Base-by-base conservation (phyloP, 2,797 vertebrate genomes). In the Morus bassanus region DNA sequence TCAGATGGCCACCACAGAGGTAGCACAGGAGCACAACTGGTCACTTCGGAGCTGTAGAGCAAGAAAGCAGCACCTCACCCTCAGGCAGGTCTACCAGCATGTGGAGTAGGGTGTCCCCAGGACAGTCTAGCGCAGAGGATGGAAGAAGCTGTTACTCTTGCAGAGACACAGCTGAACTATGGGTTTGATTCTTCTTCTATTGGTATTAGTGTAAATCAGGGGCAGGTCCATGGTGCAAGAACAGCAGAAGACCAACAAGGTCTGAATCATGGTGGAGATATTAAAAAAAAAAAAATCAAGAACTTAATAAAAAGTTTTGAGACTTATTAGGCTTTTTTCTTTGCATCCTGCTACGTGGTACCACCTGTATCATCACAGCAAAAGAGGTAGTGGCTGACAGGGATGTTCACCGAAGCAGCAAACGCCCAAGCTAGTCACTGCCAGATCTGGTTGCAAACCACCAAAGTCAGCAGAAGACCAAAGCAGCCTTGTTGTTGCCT, bases 311-410 rank as follows among this genome's bases (percentile, higher is more conserved):
- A 59, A 45, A 24, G 3, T 3, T 33, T 39, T 53, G 45, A 75
- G 35, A 25, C 16, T 57, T 25, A 22, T 14, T 25, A 63, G 28
- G 10, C 0, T 61, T 75, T 91, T 68, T 46, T 3, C 25, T 77
- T 91, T 65, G 13, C 64, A n/a, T n/a, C 46, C 25, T 76, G 39
- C 18, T n/a, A 10, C 0, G 0, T 22, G 37, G 27, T 21, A 31
- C 37, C 80, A n/a, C 35, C 30, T 5, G 30, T 30, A 11, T 31
- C 18, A 28, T 21, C 31, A 1, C 23, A 88, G 48, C 82, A 51
- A 3, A 56, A 45, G 25, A 67, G n/a, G 48, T 64, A 51, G 24
- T 6, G 12, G 7, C 48, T 72, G 37, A 11, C 31, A 27, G 27
- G 24, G 79, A 23, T 46, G 46, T 11, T 48, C 45, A 7, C 3